A percentile compares a stretch with the other conserved stretches of the same genome.
Evolutionary conservation across 2,113 vertebrate genomes (phyloP).

Genomic region (Mirounga angustirostris): DNA sequence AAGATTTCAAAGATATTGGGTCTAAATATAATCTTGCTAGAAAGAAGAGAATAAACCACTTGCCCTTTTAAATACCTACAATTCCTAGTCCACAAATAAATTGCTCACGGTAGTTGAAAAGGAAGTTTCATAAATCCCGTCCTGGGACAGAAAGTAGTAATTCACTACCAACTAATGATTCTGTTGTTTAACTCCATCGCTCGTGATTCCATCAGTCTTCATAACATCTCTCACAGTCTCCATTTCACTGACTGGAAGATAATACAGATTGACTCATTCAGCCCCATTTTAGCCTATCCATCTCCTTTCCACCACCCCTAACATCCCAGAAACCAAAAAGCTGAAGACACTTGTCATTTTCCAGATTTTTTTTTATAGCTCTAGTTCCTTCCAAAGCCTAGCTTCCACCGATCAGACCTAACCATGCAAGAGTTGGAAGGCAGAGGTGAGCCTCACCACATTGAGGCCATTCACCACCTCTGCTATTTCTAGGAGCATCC

Average conservation of each 20-base stretch:
- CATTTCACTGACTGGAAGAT: neutral
- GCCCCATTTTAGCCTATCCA: neutral
- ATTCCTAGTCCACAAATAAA: neutral
- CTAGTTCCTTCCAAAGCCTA: neutral
- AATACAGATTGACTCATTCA: neutral
- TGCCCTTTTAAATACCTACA: neutral
- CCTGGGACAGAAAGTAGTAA: neutral
- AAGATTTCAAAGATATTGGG: neutral
- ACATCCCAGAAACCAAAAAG: neutral
- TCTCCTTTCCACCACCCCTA: neutral
- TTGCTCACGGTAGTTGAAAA: neutral
- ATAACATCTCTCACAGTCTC: neutral
- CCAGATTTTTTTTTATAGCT: neutral
- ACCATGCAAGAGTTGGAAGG: neutral
- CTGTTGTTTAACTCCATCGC: neutral
- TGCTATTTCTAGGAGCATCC: neutral
- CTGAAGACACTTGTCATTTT: neutral
- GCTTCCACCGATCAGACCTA: neutral
- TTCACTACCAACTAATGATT: neutral
- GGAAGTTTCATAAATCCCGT: neutral
- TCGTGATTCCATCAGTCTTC: neutral
- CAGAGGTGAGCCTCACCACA: neutral
- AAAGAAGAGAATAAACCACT: conserved; percentile 52
- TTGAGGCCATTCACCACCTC: neutral
- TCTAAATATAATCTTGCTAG: neutral